Percentiles rank a stretch among this genome's conserved stretches.
Evolutionary conservation across 2,797 vertebrate genomes (phyloP).

Genomic region (Neostethus bicornis): DNA sequence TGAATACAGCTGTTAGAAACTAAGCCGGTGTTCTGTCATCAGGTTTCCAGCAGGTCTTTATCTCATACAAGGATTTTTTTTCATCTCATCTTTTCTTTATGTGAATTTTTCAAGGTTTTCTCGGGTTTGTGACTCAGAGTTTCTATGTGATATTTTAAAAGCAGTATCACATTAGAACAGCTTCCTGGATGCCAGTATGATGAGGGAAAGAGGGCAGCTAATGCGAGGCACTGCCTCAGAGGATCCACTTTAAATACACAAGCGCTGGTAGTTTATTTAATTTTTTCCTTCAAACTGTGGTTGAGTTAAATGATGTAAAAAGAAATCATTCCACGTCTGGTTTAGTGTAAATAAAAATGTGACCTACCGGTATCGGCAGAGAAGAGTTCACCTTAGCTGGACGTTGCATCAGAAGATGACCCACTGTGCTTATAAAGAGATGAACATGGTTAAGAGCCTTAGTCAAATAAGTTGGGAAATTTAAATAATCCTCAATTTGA

Average conservation of each 20-base stretch:
- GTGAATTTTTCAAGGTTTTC: neutral
- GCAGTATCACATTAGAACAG: constrained; percentile 10
- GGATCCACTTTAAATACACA: constrained; percentile 5
- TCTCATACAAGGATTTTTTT: constrained; percentile 22
- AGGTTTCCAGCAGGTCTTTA: constrained; percentile 28
- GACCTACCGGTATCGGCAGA: neutral
- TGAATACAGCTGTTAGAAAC: no score
- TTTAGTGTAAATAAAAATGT: constrained; percentile 2
- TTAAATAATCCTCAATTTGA: no score
- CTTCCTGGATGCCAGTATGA: constrained; percentile 4
- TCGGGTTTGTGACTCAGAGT: neutral
- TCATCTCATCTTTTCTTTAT: neutral
- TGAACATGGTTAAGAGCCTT: no score
- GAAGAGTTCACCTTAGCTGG: no score
- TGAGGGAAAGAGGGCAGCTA: neutral
- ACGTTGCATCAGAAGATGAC: no score
- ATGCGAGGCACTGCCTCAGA: neutral
- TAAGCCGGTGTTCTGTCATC: neutral
- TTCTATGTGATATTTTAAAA: constrained; percentile 16
- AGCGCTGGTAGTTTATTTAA: neutral
- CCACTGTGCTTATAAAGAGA: no score
- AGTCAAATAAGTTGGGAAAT: no score
- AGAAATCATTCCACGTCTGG: constrained; percentile 4
- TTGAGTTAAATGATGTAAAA: constrained; percentile 12
- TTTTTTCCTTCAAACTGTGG: constrained; percentile 10